Evolutionary conservation across 2,113 vertebrate genomes (phyloP), one percentile per base, ranked within the genome.

Genomic region (Neoarius graeffei): DNA sequence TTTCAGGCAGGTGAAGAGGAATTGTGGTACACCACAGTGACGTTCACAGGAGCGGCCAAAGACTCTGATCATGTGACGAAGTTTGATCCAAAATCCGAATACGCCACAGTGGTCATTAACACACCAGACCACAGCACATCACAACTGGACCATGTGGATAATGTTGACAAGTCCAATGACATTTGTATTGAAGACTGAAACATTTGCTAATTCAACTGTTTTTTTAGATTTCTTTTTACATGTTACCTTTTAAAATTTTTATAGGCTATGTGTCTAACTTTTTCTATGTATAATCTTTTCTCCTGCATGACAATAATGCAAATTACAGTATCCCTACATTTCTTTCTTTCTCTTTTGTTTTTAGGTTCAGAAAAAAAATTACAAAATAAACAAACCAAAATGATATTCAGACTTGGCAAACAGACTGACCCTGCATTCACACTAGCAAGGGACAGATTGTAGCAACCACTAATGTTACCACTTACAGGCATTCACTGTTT

Each of bases 11-110:
- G 42, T 62, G 89, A 86, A 56, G 86, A 89, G 42, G 86, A 87
- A 0, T 17, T 89, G n/a, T 87, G 62, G 54, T 91, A 90, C 52
- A 56, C 87, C n/a, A 87, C 85, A 80, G 89, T 90, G 62, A 87
- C 27, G n/a, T 48, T 88, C 59, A 8, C 56, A n/a, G 23, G 23
- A 67, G 57, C 7, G 10, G 59, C n/a, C 17, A 81, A 59, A 73
- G 48, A n/a, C 6, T 56, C 57, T 83, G 19, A 83, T 82, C 81
- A 20, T 19, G 3, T 7, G 20, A 56, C 59, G 27, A 88, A 50
- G 19, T 87, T 84, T 85, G 87, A 77, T 3, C 52, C 57, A 17
- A 30, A 48, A 14, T 5, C 87, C 0, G 89, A 90, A 35, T 91
- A 91, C 10, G 89, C 89, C 50, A 85, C 87, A 30, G 90, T 89